A percentile compares a stretch with the other conserved stretches of the same genome.
Evolutionary conservation across 2,797 vertebrate species (phyloP).

Genomic region (Pangasius sanitwongsei): DNA sequence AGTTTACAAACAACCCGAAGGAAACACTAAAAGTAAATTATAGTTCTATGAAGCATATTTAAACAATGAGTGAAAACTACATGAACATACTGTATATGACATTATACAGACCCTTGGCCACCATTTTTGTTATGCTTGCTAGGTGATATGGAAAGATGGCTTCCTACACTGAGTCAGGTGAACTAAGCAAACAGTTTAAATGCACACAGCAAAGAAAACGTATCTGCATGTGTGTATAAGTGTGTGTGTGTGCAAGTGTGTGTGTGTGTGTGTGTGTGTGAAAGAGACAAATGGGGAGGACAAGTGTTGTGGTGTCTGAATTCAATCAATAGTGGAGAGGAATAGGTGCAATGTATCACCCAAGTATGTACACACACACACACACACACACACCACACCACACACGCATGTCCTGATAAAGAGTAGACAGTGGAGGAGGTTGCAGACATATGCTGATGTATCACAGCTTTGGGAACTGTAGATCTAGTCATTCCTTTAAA

Average conservation of each 20-base stretch:
- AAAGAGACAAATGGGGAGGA: conserved; percentile 1
- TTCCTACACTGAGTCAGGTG: neutral
- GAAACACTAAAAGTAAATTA: neutral
- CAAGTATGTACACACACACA: neutral
- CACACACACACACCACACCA: conserved; percentile 14
- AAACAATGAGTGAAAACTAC: neutral
- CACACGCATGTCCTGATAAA: neutral
- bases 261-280: neutral
- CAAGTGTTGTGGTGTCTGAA: conserved; percentile 28
- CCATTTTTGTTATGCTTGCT: neutral
- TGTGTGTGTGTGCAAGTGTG: neutral
- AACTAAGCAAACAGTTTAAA: neutral
- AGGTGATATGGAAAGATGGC: neutral
- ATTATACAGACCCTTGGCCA: neutral
- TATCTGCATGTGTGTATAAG: neutral
- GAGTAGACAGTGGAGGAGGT: neutral
- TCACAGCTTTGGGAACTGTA: conserved; percentile 37
- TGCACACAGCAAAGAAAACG: neutral
- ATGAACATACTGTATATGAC: neutral
- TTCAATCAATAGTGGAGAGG: conserved; percentile 18
- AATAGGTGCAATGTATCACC: conserved; percentile 38
- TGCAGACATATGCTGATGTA: conserved; percentile 38
- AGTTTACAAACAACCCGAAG: neutral
- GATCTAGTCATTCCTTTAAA: conserved; percentile 40
- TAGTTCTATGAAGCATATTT: neutral